Base-by-base conservation (phyloP, 2,797 vertebrate species). In the Tokudaia tokunoshimensis region DNA sequence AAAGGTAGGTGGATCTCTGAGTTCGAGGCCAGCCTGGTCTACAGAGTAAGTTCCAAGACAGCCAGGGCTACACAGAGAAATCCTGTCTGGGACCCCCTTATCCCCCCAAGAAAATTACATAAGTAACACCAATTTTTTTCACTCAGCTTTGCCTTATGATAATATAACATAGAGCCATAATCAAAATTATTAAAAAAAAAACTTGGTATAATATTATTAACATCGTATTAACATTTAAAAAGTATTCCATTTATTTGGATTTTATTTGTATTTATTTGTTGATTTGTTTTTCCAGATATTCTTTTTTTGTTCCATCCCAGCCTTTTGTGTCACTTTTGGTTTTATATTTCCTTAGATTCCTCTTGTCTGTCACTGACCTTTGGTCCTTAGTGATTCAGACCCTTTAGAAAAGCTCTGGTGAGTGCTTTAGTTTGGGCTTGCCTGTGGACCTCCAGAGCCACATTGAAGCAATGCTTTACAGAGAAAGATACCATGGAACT, bases 221-320 rank as follows among this genome's bases (percentile, higher is more conserved):
- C 37, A 83, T 26, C 29, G 9, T 44, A 63, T 65, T 84, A 84
- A 65, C 50, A 29, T 26, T 52, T 20, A 81, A 92, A 12, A 88
- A 89, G 7, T 65, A 78, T 50, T 86, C 57, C n/a, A 41, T 94
- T 94, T 92, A 80, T 89, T 96, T 94, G 22, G 88, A 34, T 59
- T 94, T 93, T 29, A 61, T 75, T 57, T 31, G 0, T 26, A n/a
- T 86, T 86, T 70, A 6, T 83, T 63, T 63, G 29, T 67, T 50
- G 61, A n/a, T 70, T 67, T 67, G 29, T 34, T 67, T 65, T 90
- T 93, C 20, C 37, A 75, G 22, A 57, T 79, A 29, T 31, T 67
- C n/a, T 72, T 94, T 92, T 55, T 12, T 67, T 92, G 63, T 29
- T 37, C 31, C 20, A 52, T 14, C 6, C 57, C 59, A 79, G 7